Evolutionary conservation across 2,113 vertebrate species (phyloP).

Genomic region (Stictonetta naevosa): DNA sequence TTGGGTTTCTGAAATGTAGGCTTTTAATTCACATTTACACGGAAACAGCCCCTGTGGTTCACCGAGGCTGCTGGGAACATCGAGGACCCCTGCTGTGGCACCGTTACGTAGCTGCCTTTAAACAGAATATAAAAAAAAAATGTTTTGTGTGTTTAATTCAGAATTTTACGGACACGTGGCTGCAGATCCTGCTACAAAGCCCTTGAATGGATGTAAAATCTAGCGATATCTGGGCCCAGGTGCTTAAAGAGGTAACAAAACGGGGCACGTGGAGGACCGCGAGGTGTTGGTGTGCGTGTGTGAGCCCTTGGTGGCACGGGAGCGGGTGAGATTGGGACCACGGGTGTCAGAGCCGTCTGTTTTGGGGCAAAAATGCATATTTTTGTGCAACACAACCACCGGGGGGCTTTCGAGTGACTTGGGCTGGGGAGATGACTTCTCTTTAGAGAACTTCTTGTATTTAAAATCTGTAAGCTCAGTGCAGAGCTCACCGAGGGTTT

Average conservation of each 20-base stretch:
- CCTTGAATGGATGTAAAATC: neutral
- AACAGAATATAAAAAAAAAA: neutral
- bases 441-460: neutral
- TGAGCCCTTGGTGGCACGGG: neutral
- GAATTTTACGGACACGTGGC: neutral
- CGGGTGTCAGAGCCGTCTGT: fast-evolving
- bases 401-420: too few relatives aligned
- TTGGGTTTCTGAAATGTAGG: neutral
- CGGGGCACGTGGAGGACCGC: too few relatives aligned
- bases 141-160: neutral
- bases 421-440: too few relatives aligned
- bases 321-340: fast-evolving
- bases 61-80: neutral
- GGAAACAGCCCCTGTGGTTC: fast-evolving
- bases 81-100: neutral
- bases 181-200: neutral
- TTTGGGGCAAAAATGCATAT: neutral
- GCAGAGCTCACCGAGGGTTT: neutral
- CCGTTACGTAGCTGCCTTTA: neutral
- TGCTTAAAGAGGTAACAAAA: neutral
- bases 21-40: neutral
- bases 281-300: too few relatives aligned
- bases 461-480: neutral
- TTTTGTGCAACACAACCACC: too few relatives aligned
- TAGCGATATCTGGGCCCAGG: neutral